Percentiles rank a stretch among this genome's conserved stretches.
Conservation (phyloP, 30 jellyfish, hydroid and myxozoan species). For the Phacellophora camtschatica region DNA sequence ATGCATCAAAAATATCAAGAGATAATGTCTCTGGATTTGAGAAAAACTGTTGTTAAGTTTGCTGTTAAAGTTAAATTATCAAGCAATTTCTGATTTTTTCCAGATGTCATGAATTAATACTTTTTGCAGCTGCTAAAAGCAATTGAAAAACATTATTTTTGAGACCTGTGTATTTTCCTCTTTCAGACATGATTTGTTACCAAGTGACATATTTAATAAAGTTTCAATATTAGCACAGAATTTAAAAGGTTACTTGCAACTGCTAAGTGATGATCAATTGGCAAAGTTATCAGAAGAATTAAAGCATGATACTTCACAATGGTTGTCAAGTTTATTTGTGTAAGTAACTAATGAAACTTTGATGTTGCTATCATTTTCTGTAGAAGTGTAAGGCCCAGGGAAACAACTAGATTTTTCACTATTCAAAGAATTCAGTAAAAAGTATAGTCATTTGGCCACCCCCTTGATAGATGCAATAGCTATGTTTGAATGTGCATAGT, state of each 20-base stretch:
- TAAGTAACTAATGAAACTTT: slow-evolving; percentile 7
- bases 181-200: background rate
- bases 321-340: slow-evolving; percentile 70
- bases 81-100: too few species aligned
- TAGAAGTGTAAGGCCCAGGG: too few species aligned
- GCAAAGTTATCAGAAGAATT: background rate
- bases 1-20: too few species aligned
- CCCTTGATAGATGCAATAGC: background rate
- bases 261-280: slow-evolving; percentile 4
- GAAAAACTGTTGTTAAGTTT: too few species aligned
- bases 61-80: too few species aligned
- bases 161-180: background rate
- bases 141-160: background rate
- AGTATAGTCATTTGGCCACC: background rate
- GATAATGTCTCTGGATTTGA: too few species aligned
- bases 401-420: too few species aligned
- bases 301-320: slow-evolving; percentile 40
- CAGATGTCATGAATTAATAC: too few species aligned
- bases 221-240: slow-evolving; percentile 46
- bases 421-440: too few species aligned
- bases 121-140: too few species aligned
- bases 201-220: slow-evolving; percentile 30
- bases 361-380: background rate
- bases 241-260: slow-evolving; percentile 57
- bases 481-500: background rate